phyloP scores from a whole-genome alignment of 2,113 vertebrate species.

The Egretta garzetta region DNA sequence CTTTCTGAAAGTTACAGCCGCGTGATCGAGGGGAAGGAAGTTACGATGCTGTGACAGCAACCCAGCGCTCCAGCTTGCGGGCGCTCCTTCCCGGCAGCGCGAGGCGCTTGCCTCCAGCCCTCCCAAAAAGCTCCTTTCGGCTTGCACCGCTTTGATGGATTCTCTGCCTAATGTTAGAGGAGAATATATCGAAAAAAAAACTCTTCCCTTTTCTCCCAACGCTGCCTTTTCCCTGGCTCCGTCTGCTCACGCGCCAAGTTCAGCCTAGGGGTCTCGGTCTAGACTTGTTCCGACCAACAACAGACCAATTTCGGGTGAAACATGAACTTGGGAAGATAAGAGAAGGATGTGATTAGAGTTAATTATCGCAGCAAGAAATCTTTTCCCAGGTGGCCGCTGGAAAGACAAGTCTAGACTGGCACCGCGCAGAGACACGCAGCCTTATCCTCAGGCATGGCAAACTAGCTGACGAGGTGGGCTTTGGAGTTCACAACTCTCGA shows the following conservation, averaged over 20 bases:
- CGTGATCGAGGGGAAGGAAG: background rate
- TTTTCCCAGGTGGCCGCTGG: background rate
- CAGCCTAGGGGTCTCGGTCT: background rate
- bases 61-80: background rate
- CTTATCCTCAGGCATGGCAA: background rate
- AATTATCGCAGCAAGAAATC: background rate
- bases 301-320: background rate
- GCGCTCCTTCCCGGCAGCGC: accelerated
- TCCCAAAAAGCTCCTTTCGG: background rate
- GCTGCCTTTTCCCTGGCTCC: background rate
- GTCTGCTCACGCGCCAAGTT: background rate
- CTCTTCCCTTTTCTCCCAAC: background rate
- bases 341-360: background rate
- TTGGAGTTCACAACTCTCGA: background rate
- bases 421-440: background rate
- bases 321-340: background rate
- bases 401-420: background rate
- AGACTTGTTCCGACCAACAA: background rate
- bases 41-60: accelerated
- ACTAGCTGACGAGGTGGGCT: background rate
- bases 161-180: background rate
- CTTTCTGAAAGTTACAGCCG: background rate
- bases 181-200: no score
- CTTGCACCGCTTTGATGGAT: background rate
- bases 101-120: background rate